These are phyloP conservation scores for Plebejus argus DNA, from an alignment of 2,888 invertebrate genomes.

Conservation along the genomic window DNA sequence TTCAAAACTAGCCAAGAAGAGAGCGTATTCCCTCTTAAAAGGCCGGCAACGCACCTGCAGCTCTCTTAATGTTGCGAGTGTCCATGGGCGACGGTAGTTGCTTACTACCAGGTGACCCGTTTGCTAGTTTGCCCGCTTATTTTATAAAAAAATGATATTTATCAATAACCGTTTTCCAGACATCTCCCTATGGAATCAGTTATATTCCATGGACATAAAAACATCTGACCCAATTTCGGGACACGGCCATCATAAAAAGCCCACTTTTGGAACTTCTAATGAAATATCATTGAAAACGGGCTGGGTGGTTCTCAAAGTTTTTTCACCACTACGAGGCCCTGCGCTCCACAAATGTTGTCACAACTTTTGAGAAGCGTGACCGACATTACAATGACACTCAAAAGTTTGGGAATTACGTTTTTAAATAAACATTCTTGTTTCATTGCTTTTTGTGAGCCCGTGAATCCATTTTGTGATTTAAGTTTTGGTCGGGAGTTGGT, in stretches of 20 bases:
- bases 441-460: neutral
- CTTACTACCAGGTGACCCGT: no score
- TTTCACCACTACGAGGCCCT: neutral
- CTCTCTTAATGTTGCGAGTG: no score
- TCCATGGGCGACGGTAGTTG: no score
- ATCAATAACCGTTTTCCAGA: neutral
- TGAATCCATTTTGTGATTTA: neutral
- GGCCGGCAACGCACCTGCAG: no score
- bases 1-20: no score
- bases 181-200: neutral
- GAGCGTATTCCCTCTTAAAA: no score
- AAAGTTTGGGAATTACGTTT: constrained; percentile 2
- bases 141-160: no score
- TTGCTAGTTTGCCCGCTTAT: no score
- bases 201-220: neutral
- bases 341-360: constrained; percentile 11
- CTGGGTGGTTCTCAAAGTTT: constrained; percentile 13
- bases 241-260: constrained; percentile 5
- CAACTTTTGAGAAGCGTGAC: constrained; percentile 2
- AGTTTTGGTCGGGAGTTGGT: neutral
- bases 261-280: constrained; percentile 17
- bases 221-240: neutral
- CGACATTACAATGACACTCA: neutral
- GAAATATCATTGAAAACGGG: neutral
- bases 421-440: constrained; percentile 4